These are phyloP conservation scores for Sterrhoptilus dennistouni DNA, from an alignment of 2,113 vertebrate genomes.

Conservation along the genomic window DNA sequence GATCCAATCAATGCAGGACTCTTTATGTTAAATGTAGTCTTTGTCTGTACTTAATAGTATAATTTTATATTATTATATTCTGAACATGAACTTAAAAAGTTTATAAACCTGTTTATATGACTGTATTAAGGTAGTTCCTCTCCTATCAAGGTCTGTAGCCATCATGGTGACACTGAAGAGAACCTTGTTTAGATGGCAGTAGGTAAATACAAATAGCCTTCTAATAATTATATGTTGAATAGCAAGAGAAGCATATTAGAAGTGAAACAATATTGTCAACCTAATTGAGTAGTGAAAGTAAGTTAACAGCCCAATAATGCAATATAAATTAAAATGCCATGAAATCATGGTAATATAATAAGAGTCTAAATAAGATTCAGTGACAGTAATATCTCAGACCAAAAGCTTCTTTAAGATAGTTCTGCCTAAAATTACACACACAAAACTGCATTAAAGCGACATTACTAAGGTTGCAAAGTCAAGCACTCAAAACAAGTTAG, in stretches of 20 bases:
- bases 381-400: constrained; percentile 40
- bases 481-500: constrained; percentile 55
- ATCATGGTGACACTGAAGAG: background rate
- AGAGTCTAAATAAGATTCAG: constrained; percentile 59
- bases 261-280: constrained; percentile 57
- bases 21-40: background rate
- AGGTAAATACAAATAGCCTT: constrained; percentile 50
- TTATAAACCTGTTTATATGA: background rate
- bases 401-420: constrained; percentile 48
- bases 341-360: constrained; percentile 64
- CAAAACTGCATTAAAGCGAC: constrained; percentile 11
- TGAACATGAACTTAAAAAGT: background rate
- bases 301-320: constrained; percentile 63
- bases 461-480: constrained; percentile 51
- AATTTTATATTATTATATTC: background rate
- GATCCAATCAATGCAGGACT: background rate
- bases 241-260: constrained; percentile 38
- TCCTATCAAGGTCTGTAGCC: background rate
- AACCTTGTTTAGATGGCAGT: constrained; percentile 12
- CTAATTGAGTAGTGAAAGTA: constrained; percentile 65
- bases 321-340: constrained; percentile 70
- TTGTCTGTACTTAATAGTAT: background rate
- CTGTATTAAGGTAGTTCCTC: background rate
- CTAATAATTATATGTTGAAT: constrained; percentile 59
- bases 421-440: constrained; percentile 2